Evolutionary conservation across 2,888 invertebrate species (phyloP).

Genomic region (Drosophila nigricruria): DNA sequence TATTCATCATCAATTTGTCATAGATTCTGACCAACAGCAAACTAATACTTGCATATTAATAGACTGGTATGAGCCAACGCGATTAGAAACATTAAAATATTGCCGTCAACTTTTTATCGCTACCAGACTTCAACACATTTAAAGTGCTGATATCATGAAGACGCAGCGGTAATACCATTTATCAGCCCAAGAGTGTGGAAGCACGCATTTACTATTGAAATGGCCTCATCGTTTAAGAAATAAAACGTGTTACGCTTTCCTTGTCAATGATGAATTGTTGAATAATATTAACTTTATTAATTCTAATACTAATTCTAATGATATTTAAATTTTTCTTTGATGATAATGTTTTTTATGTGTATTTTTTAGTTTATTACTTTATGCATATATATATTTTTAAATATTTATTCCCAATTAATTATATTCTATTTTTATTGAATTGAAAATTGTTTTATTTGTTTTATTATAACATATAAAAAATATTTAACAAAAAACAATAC

Average conservation of each 20-base stretch:
- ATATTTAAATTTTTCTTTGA: not conserved
- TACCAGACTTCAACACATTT: not conserved
- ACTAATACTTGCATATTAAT: not conserved
- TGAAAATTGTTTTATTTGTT: not conserved
- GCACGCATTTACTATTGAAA: not conserved
- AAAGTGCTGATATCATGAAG: conserved; percentile 23
- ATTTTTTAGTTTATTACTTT: not conserved
- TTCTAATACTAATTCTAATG: not conserved
- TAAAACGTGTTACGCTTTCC: not conserved
- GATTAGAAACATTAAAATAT: not conserved
- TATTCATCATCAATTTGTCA: not conserved
- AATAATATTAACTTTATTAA: not conserved
- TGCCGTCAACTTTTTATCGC: conserved; percentile 13
- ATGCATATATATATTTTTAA: too few species aligned
- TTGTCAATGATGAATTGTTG: not conserved
- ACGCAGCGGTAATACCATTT: conserved; percentile 5
- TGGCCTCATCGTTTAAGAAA: not conserved
- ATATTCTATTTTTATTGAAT: too few species aligned
- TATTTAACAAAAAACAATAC: not conserved
- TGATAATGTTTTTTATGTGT: not conserved
- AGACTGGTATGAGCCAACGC: not conserved
- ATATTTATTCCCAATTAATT: too few species aligned
- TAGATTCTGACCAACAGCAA: not conserved
- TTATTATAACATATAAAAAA: too few species aligned
- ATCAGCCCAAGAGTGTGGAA: not conserved